Base-by-base conservation (phyloP, 2,113 vertebrate genomes). In the Lasiurus borealis region DNA sequence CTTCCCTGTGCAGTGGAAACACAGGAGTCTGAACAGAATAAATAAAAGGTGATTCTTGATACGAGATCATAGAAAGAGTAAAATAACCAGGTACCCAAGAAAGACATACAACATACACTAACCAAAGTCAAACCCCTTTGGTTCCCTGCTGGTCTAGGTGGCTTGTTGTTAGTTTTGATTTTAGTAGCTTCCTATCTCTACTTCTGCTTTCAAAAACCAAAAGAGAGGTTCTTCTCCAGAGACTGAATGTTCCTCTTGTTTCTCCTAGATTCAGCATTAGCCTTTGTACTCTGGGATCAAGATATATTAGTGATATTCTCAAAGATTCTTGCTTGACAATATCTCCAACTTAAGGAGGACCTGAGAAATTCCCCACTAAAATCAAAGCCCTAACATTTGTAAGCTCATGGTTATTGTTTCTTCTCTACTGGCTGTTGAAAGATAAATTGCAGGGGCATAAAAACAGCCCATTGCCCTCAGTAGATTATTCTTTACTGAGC, bases 381-480 rank as follows among this genome's bases (percentile, higher is more conserved):
- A 64, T 71, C 71, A 88, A n/a, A 76, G 66, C 10, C 59, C 59
- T 59, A 72, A 90, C 69, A 44, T 72, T 89, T 87, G 78, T 66
- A 90, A 82, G 52, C 80, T 54, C 71, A 72, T 6, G 59, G 64
- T 88, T 93, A 82, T 34, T 87, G 40, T 52, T 94, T 75, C 66
- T 88, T 54, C 90, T 95, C 48, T n/a, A 23, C 31, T 48, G n/a
- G n/a, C 48, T 75, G 48, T 64, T 94, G 94, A 90, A 85, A 95
- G 92, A 76, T 71, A 72, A 84, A 88, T 90, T 73, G 85, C 25
- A 62, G 21, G 36, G 54, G 36, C 18, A 48, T 81, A 44, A 84
- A 88, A 95, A 84, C 75, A 93, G 72, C 78, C 77, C 14, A 27
- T 52, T 18, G 62, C 18, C 76, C 68, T 91, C 76, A 69, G 66